Percentiles rank a stretch among this genome's conserved stretches.
These are phyloP conservation scores for Lepilemur septentrionalis DNA, from an alignment of 2,797 vertebrate species.

Conservation along the genomic window DNA sequence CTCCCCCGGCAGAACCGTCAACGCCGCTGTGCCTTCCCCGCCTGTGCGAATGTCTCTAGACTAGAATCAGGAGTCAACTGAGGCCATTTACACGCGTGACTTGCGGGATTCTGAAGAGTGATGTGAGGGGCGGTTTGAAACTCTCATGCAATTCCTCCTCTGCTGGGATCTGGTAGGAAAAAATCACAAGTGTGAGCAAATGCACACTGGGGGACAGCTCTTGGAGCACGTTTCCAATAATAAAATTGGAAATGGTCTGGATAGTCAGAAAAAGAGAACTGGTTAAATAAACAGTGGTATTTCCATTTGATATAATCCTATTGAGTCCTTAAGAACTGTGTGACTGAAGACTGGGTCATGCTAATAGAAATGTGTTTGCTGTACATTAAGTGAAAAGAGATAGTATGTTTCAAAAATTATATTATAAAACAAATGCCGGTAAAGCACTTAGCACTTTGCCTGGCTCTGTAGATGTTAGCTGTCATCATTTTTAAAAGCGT, in stretches of 20 bases:
- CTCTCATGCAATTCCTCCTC: not conserved
- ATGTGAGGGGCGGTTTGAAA: not conserved
- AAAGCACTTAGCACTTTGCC: not conserved
- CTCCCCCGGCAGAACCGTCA: not conserved
- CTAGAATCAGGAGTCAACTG: not conserved
- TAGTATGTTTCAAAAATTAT: not conserved
- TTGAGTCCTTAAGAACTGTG: not conserved
- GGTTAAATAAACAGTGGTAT: not conserved
- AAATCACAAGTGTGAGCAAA: not conserved
- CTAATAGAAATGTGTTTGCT: not conserved
- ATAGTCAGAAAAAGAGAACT: not conserved
- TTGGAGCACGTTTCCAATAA: not conserved
- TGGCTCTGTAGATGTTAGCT: not conserved
- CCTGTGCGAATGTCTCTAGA: not conserved
- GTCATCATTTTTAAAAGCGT: not conserved
- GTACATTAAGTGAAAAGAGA: not conserved
- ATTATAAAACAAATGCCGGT: not conserved
- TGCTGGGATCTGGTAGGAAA: not conserved
- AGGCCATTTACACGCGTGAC: not conserved
- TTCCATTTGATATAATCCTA: not conserved
- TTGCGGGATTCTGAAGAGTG: not conserved
- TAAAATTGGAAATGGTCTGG: not conserved
- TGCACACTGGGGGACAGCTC: accelerated
- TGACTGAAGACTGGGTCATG: not conserved
- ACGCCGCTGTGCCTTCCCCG: not conserved